These are phyloP conservation scores for Pygmarrhopalites habei DNA, from an alignment of 1,140 invertebrate species.

Conservation along the genomic window DNA sequence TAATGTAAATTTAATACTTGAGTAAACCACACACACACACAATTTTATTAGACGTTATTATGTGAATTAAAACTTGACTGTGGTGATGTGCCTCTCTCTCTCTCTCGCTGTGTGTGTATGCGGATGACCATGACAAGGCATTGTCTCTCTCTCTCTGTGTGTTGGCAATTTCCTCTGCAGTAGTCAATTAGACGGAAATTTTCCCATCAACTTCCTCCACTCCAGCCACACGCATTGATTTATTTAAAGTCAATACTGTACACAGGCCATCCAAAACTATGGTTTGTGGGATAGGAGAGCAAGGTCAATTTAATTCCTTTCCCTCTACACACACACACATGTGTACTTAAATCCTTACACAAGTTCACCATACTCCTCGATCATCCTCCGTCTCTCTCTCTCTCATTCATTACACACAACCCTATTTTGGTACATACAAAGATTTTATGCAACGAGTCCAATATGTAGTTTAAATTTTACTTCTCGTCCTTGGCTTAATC, in stretches of 20 bases:
- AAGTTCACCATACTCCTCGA: not conserved
- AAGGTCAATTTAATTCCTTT: slow-evolving; percentile 7
- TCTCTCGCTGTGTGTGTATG: no score
- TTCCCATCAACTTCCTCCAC: not conserved
- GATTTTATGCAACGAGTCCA: not conserved
- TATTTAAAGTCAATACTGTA: not conserved
- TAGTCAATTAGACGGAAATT: not conserved
- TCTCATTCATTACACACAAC: not conserved
- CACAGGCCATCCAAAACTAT: not conserved
- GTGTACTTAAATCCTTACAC: not conserved
- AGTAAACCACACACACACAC: no score
- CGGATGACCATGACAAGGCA: not conserved
- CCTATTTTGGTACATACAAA: not conserved
- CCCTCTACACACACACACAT: not conserved
- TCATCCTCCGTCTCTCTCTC: not conserved
- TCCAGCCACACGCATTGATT: not conserved
- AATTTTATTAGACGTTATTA: not conserved
- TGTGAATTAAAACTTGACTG: not conserved
- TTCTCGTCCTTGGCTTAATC: not conserved
- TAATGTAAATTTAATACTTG: no score
- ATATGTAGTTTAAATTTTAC: not conserved
- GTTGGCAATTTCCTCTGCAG: not conserved
- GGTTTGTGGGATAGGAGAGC: no score
- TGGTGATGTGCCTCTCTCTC: no score
- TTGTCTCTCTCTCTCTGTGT: not conserved